Conservation (phyloP, 2,797 vertebrate genomes). For the Zenarchopterus dispar region DNA sequence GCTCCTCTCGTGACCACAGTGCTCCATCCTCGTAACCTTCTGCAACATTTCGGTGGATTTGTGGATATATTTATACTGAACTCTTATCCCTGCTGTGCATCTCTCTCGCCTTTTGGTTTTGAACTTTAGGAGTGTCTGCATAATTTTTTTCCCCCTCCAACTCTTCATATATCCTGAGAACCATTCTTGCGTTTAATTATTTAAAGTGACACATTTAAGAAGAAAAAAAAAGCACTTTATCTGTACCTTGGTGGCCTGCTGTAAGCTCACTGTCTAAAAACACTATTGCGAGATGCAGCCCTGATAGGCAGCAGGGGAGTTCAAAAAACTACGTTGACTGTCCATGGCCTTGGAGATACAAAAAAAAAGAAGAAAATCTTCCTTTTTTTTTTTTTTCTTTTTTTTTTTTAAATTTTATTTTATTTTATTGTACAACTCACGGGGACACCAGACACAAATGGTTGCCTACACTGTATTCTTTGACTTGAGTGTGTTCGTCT, state of each 20-base stretch:
- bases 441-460: conserved; percentile 65
- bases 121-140: conserved; percentile 26
- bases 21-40: conserved; percentile 60
- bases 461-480: conserved; percentile 83
- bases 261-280: conserved; percentile 78
- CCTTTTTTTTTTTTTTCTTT: conserved; percentile 5
- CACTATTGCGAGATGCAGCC: conserved; percentile 77
- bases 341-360: conserved; percentile 78
- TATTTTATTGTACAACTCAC: conserved; percentile 49
- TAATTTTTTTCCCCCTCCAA: background rate
- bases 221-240: conserved; percentile 87
- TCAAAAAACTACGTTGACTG: conserved; percentile 73
- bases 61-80: conserved; percentile 69
- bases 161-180: conserved; percentile 32
- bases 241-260: conserved; percentile 89
- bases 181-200: conserved; percentile 80
- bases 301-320: conserved; percentile 66
- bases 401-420: conserved; percentile 15
- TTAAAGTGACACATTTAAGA: conserved; percentile 80
- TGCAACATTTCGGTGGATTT: conserved; percentile 50
- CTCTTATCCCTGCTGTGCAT: conserved; percentile 33
- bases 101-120: conserved; percentile 56
- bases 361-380: conserved; percentile 16
- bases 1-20: conserved; percentile 69
- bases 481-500: conserved; percentile 59